These are phyloP conservation scores for Amiota communis DNA, from an alignment of 2,888 invertebrate genomes.

Conservation along the genomic window DNA sequence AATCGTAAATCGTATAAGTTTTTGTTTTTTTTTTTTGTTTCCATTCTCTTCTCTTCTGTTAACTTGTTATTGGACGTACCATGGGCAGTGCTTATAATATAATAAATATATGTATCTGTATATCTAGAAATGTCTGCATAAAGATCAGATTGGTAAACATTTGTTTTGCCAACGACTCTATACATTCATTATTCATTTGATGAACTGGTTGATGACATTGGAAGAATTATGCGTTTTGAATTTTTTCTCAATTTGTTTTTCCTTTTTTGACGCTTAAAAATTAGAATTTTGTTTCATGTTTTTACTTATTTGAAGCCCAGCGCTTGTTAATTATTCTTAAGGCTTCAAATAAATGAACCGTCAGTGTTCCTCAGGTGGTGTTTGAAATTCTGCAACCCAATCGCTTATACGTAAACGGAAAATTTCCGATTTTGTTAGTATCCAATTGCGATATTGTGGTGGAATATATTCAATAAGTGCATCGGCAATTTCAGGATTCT, in stretches of 20 bases:
- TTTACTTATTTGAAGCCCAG: constrained; percentile 52
- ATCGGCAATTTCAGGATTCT: constrained; percentile 71
- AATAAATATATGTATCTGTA: not conserved
- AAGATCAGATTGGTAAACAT: no score
- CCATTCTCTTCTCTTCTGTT: constrained; percentile 9
- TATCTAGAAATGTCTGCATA: no score
- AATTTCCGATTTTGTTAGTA: constrained; percentile 69
- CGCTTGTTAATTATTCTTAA: constrained; percentile 47
- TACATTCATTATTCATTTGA: no score
- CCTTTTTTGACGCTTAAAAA: no score
- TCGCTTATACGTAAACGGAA: constrained; percentile 70
- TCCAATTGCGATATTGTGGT: constrained; percentile 70
- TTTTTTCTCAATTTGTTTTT: not conserved
- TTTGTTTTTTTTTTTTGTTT: not conserved
- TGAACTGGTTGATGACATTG: constrained; percentile 34
- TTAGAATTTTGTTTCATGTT: constrained; percentile 10
- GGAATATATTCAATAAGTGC: constrained; percentile 69
- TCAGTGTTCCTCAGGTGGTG: constrained; percentile 70
- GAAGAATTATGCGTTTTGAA: constrained; percentile 13
- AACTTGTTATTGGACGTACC: constrained; percentile 25
- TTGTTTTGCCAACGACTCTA: no score
- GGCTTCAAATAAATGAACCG: constrained; percentile 70
- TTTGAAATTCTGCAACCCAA: constrained; percentile 70
- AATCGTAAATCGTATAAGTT: constrained; percentile 44
- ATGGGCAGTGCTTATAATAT: constrained; percentile 21